Percentiles rank a stretch among this genome's conserved stretches.
Conservation (phyloP, 2,797 vertebrate genomes). For the Microcaecilia unicolor region DNA sequence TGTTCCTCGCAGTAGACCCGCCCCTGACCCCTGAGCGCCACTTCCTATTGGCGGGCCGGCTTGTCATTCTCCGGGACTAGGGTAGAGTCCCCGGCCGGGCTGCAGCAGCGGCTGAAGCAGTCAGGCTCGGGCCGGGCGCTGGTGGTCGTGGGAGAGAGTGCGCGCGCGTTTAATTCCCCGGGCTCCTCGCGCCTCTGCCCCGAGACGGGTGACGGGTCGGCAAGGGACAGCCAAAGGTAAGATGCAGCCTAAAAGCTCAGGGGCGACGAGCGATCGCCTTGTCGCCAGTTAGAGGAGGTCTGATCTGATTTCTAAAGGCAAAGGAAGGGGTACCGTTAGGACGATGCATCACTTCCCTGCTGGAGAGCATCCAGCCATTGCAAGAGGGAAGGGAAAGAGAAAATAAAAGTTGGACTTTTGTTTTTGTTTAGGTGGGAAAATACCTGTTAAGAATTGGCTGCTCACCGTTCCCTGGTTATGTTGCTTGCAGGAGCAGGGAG, state of each 20-base stretch:
- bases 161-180: neutral
- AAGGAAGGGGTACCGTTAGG: too few species aligned
- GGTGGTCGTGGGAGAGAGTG: too few species aligned
- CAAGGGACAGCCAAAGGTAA: neutral
- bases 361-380: neutral
- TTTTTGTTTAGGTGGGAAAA: neutral
- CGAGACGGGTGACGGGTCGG: neutral
- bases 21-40: neutral
- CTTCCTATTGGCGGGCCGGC: constrained; percentile 15
- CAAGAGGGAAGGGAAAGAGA: too few species aligned
- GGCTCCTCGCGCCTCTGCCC: neutral
- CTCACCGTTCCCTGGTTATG: too few species aligned
- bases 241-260: too few species aligned
- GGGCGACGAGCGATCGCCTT: too few species aligned
- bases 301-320: too few species aligned
- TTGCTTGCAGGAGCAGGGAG: too few species aligned
- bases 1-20: constrained; percentile 1
- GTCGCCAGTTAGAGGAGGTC: too few species aligned
- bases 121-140: neutral
- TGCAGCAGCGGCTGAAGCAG: neutral
- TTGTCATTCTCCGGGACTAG: neutral
- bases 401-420: too few species aligned
- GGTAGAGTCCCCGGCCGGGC: neutral
- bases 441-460: too few species aligned
- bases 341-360: too few species aligned